Evolutionary conservation across 2,888 invertebrate species (phyloP).

Genomic region (Lasioglossum villosulum): DNA sequence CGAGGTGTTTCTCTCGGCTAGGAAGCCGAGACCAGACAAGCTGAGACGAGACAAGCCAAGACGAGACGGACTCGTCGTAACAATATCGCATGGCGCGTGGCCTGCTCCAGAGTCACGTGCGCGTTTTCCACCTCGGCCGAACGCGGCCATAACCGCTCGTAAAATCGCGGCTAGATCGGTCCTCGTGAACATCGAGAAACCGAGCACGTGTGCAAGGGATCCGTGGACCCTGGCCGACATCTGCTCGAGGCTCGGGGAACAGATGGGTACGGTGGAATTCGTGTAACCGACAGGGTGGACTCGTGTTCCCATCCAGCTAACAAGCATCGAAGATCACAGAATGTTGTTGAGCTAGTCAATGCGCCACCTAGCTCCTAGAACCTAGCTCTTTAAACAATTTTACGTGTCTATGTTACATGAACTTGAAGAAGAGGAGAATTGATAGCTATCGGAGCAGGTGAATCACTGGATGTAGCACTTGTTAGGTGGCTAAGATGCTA

Average conservation of each 20-base stretch:
- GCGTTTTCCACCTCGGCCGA: background rate
- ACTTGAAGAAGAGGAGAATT: no score
- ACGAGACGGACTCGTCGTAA: constrained; percentile 34
- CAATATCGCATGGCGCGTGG: constrained; percentile 67
- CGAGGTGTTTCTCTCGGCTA: constrained; percentile 62
- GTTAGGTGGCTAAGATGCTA: no score
- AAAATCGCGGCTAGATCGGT: constrained; percentile 5
- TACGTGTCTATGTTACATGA: no score
- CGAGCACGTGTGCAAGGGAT: background rate
- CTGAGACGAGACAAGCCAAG: background rate
- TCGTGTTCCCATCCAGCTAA: constrained; percentile 10
- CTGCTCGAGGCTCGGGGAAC: background rate
- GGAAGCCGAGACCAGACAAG: constrained; percentile 31
- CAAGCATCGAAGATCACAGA: background rate
- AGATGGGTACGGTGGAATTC: constrained; percentile 8
- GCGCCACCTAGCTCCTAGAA: background rate
- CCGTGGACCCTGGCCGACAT: constrained; percentile 9
- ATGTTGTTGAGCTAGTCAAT: background rate
- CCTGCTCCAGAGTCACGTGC: constrained; percentile 43
- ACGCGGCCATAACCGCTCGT: constrained; percentile 3
- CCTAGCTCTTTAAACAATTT: background rate
- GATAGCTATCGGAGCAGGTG: no score
- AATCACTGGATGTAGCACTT: no score
- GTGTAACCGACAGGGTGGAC: background rate
- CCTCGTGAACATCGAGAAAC: background rate